These are phyloP conservation scores for Zosterops borbonicus DNA, from an alignment of 2,113 vertebrate species.

Conservation along the genomic window DNA sequence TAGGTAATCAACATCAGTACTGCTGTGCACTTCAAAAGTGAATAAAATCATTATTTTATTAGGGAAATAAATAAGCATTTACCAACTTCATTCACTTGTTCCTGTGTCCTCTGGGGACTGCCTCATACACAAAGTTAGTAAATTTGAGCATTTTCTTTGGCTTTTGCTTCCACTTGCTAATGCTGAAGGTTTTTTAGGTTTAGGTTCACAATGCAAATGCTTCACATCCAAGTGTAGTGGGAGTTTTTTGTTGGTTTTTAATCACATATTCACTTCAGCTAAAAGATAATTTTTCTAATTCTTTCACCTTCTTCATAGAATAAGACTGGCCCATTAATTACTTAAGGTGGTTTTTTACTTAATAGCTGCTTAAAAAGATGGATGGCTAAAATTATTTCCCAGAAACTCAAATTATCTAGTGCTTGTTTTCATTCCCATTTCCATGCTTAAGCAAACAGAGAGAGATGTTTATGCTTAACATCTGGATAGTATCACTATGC, in stretches of 20 bases:
- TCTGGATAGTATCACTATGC: conserved; percentile 45
- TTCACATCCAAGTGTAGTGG: not conserved
- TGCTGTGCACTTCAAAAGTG: not conserved
- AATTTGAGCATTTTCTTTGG: not conserved
- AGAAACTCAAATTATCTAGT: not conserved
- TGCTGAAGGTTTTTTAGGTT: not conserved
- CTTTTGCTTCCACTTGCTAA: not conserved
- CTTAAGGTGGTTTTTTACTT: not conserved
- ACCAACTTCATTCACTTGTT: not conserved
- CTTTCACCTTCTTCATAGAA: not conserved
- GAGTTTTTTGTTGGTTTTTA: not conserved
- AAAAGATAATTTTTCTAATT: not conserved
- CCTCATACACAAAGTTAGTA: not conserved
- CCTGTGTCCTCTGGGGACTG: not conserved
- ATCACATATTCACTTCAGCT: not conserved
- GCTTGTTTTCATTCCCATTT: conserved; percentile 8
- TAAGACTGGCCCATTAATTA: not conserved
- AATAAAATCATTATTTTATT: not conserved
- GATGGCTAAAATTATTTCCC: not conserved
- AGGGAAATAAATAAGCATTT: conserved; percentile 13
- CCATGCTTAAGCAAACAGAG: conserved; percentile 6
- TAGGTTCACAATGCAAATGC: not conserved
- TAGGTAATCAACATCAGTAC: not conserved
- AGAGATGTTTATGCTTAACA: conserved; percentile 34
- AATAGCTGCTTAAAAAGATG: not conserved